Evolutionary conservation across 2,797 vertebrate genomes (phyloP).

Genomic region (Anguilla anguilla): DNA sequence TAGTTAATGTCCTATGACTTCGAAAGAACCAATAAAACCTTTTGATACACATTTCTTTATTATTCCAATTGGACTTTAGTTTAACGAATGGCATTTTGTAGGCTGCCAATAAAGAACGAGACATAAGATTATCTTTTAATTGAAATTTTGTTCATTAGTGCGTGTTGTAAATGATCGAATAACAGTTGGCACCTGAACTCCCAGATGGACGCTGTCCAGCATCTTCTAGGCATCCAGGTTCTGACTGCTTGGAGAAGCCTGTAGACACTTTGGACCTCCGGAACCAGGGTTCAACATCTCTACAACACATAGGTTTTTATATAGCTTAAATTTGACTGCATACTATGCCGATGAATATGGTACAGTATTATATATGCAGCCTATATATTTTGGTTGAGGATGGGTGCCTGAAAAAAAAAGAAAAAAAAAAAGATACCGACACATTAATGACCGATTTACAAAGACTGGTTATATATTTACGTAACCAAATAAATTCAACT

Average conservation of each 20-base stretch:
- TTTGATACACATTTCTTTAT: background rate
- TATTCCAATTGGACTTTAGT: background rate
- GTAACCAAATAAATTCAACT: too few species aligned
- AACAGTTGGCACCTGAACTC: background rate
- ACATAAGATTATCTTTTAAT: background rate
- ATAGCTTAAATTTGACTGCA: background rate
- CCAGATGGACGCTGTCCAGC: background rate
- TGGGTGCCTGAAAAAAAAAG: background rate
- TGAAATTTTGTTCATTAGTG: background rate
- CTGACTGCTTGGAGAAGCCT: background rate
- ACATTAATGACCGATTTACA: too few species aligned
- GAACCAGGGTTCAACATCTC: background rate
- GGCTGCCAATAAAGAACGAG: background rate
- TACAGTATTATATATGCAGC: background rate
- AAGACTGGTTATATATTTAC: too few species aligned
- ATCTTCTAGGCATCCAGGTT: background rate
- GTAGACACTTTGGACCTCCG: background rate
- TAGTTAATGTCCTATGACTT: conserved; percentile 11
- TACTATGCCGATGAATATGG: background rate
- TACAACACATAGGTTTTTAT: background rate
- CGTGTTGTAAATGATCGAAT: background rate
- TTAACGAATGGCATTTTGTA: background rate
- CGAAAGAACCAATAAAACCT: background rate
- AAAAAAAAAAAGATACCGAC: too few species aligned
- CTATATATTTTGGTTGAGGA: background rate